Base-by-base conservation (phyloP, 2,888 invertebrate species). In the Julus scandinavius region DNA sequence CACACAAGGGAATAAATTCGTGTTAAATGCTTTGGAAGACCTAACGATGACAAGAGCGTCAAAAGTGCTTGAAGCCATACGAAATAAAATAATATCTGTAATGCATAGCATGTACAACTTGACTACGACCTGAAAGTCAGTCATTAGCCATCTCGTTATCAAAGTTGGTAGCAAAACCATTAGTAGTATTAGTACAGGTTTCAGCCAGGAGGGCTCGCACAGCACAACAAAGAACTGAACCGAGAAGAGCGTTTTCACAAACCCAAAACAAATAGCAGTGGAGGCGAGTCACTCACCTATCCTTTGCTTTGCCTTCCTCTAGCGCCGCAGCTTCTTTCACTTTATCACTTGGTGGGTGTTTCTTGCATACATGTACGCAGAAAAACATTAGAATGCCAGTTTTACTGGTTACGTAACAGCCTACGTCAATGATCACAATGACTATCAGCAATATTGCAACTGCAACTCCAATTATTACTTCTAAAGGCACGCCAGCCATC, bases 381-480 rank as follows among this genome's bases (percentile, higher is more conserved):
- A 93, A 90, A 88, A 92, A 92, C 91, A 92, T 92, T 50, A 93
- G 90, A 20, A 93, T 90, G 54, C 93, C 93, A 90, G 94, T 94
- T 90, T 94, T 93, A 90, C 94, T 94, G 89, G 94, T 93, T 93
- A 95, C 94, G 92, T 95, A 96, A 92, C 98, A 97, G 72, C 96
- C 94, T 11, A 97, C 93, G 92, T 99, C 98, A 91, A 98, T 95
- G 90, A 94, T 91, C 90, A 94, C 91, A 89, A 94, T 92, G 90
- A 98, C 93, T 91, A 98, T 93, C 89, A 98, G 93, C 90, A 97
- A 94, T 90, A 96, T 93, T 83, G 95, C 96, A 89, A 98, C 94
- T 54, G 97, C 96, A 91, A 98, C 95, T 90, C 96, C 96, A 90
- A 98, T 96, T 91, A 98, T 96, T 89, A 96, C 94, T 17, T 91